A percentile compares a stretch with the other conserved stretches of the same genome.
These are phyloP conservation scores for Xiphorhynchus erythropygius DNA, from an alignment of 2,797 vertebrate species.

Conservation along the genomic window DNA sequence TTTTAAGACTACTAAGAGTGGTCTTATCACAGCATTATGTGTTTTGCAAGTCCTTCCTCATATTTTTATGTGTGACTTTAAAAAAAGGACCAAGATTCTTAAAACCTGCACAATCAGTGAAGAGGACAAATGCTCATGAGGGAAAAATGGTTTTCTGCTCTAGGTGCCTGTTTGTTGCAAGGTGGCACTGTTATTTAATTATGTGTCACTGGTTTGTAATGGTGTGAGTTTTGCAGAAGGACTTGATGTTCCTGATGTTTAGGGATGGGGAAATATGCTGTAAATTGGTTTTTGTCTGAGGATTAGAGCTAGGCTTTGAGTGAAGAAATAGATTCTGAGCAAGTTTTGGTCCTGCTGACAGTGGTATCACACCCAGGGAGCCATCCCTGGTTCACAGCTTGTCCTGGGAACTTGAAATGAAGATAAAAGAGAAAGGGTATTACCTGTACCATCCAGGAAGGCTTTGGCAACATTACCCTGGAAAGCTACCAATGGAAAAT, in stretches of 20 bases:
- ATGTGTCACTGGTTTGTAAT: background rate
- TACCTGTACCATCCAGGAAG: constrained; percentile 16
- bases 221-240: background rate
- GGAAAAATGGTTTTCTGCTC: background rate
- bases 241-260: background rate
- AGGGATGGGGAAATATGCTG: background rate
- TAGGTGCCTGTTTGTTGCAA: background rate
- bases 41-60: background rate
- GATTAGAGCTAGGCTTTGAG: background rate
- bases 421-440: constrained; percentile 41
- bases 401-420: background rate
- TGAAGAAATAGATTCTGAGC: background rate
- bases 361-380: background rate
- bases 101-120: background rate
- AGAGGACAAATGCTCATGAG: background rate
- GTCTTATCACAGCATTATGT: background rate
- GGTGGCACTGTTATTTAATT: background rate
- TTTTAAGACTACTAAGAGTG: background rate
- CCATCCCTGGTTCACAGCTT: background rate
- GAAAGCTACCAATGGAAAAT: constrained; percentile 21
- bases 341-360: background rate
- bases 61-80: background rate
- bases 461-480: background rate
- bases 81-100: background rate
- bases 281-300: background rate